A percentile compares a stretch with the other conserved stretches of the same genome.
Evolutionary conservation across 2,888 invertebrate genomes (phyloP).

Genomic region (Catotricha subobsoleta): DNA sequence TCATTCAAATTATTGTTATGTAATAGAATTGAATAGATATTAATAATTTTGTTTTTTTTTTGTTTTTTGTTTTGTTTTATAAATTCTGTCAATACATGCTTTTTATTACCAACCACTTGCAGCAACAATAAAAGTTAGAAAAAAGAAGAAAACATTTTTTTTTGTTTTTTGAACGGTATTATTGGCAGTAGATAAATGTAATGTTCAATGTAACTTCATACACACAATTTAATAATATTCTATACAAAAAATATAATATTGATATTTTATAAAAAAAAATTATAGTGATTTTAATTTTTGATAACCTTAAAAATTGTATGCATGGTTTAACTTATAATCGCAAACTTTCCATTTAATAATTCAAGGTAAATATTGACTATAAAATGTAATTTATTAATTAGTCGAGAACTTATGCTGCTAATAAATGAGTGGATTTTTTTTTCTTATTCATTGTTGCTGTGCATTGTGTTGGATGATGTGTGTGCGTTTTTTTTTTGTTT

Average conservation of each 20-base stretch:
- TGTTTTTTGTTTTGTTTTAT: neutral
- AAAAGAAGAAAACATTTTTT: too few relatives aligned
- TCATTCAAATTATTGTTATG: too few relatives aligned
- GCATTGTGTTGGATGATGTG: too few relatives aligned
- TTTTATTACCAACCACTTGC: neutral
- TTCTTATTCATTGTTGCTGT: too few relatives aligned
- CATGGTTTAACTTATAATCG: neutral
- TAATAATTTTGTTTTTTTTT: too few relatives aligned
- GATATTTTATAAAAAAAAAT: neutral
- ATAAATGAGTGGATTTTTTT: too few relatives aligned
- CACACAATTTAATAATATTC: neutral
- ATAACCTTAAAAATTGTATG: neutral
- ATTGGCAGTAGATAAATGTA: neutral
- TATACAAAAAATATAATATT: too few relatives aligned
- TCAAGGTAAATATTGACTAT: conserved; percentile 5
- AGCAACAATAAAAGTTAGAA: too few relatives aligned
- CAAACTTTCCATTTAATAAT: conserved; percentile 3
- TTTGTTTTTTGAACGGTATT: neutral
- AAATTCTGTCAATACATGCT: neutral
- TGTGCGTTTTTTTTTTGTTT: too few relatives aligned
- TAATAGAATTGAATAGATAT: too few relatives aligned
- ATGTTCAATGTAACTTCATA: neutral
- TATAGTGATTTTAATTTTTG: neutral
- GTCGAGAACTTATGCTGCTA: too few relatives aligned
- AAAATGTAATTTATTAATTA: too few relatives aligned